Evolutionary conservation across 1,140 invertebrate species (phyloP), one percentile per base, ranked within the genome.

Genomic region (Daktulosphaira vitifoliae): DNA sequence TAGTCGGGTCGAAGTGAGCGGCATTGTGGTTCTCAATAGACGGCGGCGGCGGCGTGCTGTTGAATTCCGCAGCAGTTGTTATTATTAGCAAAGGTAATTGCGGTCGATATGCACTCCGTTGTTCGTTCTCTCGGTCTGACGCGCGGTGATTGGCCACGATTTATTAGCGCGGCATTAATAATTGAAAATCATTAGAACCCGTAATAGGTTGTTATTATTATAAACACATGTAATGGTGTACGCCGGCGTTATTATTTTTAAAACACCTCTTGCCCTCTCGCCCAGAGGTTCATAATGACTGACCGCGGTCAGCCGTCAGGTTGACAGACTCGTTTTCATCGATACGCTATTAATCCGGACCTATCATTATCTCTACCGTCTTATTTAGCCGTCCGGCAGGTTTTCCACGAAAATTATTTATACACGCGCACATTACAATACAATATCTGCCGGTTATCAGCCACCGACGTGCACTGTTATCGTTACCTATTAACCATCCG

Each of bases 291-390:
- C 29, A 33, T 11, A 33, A 37, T 44, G 54, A 22, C 38, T 33
- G 23, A 33, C 37, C 52, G 29, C 51, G 26, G 33, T 23, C 38
- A n/a, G 53, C 16, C 39, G 18, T 29, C 37, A n/a, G 54, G 54
- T 59, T 59, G 54, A 59, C 54, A 59, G 54, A 59, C 54, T 59
- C 54, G 54, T 59, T 59, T 59, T 59, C 54, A 59, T 59, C 54
- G 54, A 59, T 59, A 59, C 54, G 54, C 39, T 59, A 59, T 59
- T 59, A 59, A 59, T 59, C 54, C 23, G 33, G 16, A 18, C 54
- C 54, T 37, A 59, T 59, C 38, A 59, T 59, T 59, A 59, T 59
- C 38, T 59, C n/a, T 15, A 5, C n/a, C 29, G 5, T 33, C 5
- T 11, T 33, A 33, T 33, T 6, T 33, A 33, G 5, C 29, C 29